Conservation (phyloP, 2,888 invertebrate species). For the Netelia fuscicornis region DNA sequence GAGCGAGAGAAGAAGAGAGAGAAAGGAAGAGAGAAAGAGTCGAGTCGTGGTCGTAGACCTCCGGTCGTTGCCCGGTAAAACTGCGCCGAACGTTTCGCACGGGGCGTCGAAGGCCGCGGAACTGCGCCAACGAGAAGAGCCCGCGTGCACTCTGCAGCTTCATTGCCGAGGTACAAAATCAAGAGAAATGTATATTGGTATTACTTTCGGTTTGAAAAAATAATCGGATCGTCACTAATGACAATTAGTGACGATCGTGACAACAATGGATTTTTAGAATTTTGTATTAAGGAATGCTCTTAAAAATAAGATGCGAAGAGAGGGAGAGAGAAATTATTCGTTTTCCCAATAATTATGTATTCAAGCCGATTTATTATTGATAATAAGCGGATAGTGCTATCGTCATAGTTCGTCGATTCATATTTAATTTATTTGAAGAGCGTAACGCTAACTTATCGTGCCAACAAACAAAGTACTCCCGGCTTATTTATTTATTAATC, state of each 20-base stretch:
- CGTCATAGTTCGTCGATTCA: not conserved
- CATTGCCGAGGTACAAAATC: conserved; percentile 13
- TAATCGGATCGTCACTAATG: not conserved
- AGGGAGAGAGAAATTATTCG: conserved; percentile 12
- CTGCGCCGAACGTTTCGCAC: conserved; percentile 60
- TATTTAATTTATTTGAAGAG: not conserved
- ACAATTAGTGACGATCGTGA: not conserved
- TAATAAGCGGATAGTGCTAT: conserved; percentile 42
- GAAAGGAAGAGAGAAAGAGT: conserved; percentile 45
- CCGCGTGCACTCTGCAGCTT: conserved; percentile 38
- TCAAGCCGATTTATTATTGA: not conserved
- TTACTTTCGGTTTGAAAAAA: not conserved
- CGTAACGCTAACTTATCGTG: not conserved
- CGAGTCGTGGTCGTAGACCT: conserved; percentile 64
- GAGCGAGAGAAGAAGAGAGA: conserved; percentile 31
- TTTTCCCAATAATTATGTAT: conserved; percentile 8
- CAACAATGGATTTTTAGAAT: not conserved
- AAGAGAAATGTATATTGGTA: conserved; percentile 9
- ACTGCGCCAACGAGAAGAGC: conserved; percentile 50
- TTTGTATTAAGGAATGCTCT: not conserved
- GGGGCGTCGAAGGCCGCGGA: conserved; percentile 63
- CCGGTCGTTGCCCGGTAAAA: conserved; percentile 66
- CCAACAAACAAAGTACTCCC: conserved; percentile 1
- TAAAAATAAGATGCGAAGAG: not conserved
- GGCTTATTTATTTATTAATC: not conserved